Conservation (phyloP, 1,140 invertebrate species). For the Saccostrea echinata region DNA sequence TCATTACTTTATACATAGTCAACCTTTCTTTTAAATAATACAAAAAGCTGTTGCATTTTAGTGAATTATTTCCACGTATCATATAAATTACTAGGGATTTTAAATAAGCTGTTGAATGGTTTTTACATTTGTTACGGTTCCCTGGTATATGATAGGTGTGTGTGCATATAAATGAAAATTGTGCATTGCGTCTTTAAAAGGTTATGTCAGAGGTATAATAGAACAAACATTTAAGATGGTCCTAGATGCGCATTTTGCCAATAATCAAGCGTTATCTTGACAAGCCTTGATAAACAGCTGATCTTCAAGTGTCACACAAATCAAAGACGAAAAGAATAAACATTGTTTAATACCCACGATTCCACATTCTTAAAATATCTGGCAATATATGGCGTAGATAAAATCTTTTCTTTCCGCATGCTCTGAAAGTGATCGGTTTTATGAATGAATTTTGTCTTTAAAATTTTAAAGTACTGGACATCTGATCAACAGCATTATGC, state of each 20-base stretch:
- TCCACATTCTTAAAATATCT: constrained; percentile 7
- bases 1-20: neutral
- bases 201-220: constrained; percentile 1
- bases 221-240: neutral
- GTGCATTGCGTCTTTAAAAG: neutral
- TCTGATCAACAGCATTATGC: neutral
- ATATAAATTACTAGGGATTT: too few species aligned
- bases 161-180: constrained; percentile 23
- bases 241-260: constrained; percentile 3
- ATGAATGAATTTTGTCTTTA: constrained; percentile 6
- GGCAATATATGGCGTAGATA: neutral
- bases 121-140: neutral
- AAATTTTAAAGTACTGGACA: neutral
- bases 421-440: constrained; percentile 8
- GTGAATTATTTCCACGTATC: too few species aligned
- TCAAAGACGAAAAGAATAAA: constrained; percentile 2
- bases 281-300: neutral
- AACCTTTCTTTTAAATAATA: too few species aligned
- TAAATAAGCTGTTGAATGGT: neutral
- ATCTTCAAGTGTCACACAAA: constrained; percentile 18
- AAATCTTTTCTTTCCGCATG: neutral
- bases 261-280: constrained; percentile 25
- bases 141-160: neutral
- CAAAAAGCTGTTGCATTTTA: too few species aligned
- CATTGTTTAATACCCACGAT: neutral